phyloP scores from a whole-genome alignment of 2,797 vertebrate genomes.

The Pseudochirops cupreus region DNA sequence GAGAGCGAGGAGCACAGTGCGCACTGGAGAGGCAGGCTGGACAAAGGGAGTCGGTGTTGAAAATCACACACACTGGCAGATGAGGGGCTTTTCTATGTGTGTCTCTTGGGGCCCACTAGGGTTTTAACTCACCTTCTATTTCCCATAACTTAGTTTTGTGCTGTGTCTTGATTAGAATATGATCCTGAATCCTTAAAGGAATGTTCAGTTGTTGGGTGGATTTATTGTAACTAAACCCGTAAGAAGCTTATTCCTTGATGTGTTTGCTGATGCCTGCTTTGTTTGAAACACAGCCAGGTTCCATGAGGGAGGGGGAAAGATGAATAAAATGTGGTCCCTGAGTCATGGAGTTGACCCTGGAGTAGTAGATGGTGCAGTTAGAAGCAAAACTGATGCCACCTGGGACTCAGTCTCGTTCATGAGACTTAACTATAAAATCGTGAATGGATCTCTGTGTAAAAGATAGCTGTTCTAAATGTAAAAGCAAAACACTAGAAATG shows the following conservation, averaged over 20 bases:
- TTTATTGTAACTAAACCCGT: background rate
- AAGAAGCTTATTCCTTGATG: background rate
- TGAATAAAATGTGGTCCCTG: background rate
- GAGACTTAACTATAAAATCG: background rate
- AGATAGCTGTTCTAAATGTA: background rate
- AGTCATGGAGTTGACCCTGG: background rate
- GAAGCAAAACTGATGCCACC: background rate
- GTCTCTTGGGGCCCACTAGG: too few species aligned
- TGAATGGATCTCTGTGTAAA: background rate
- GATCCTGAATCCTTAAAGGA: background rate
- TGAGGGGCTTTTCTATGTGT: background rate
- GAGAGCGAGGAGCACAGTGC: background rate
- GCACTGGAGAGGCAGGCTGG: background rate
- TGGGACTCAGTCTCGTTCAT: background rate
- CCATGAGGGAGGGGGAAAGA: background rate
- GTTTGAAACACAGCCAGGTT: background rate
- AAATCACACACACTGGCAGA: background rate
- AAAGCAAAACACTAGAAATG: background rate
- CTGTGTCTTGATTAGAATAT: background rate
- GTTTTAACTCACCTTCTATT: background rate
- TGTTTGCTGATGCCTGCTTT: background rate
- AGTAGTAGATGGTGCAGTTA: background rate
- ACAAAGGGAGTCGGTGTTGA: background rate
- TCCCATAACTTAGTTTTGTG: background rate
- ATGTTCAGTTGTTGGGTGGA: background rate